Conservation (phyloP, 1,140 invertebrate genomes). For the Bombyx mandarina region DNA sequence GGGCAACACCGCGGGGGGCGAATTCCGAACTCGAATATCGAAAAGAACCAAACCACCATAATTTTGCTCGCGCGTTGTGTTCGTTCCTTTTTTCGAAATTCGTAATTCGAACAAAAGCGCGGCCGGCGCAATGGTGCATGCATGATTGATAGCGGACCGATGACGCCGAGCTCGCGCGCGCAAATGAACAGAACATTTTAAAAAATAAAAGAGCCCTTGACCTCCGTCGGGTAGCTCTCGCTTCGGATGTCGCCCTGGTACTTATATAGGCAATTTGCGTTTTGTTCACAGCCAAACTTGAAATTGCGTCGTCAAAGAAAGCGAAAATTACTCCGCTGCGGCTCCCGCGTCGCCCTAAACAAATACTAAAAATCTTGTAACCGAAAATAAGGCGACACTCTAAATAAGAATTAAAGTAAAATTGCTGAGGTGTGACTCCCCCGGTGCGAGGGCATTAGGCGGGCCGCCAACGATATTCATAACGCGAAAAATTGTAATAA, state of each 20-base stretch:
- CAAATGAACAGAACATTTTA: conserved; percentile 41
- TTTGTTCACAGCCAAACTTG: conserved; percentile 21
- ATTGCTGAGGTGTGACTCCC: conserved; percentile 65
- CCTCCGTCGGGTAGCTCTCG: conserved; percentile 17
- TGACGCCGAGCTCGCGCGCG: conserved; percentile 29
- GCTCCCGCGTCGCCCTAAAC: conserved; percentile 46
- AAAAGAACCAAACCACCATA: conserved; percentile 53
- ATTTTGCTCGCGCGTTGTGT: conserved; percentile 51
- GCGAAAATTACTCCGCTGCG: conserved; percentile 50
- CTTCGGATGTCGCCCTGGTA: conserved; percentile 5
- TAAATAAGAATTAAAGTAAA: conserved; percentile 69
- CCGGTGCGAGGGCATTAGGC: conserved; percentile 33
- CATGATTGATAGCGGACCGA: conserved; percentile 62
- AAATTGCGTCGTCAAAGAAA: conserved; percentile 43
- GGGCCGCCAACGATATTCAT: conserved; percentile 56
- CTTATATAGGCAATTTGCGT: conserved; percentile 42
- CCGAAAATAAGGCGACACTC: conserved; percentile 58
- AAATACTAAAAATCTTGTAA: conserved; percentile 68
- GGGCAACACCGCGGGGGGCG: conserved; percentile 35
- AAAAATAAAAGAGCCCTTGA: conserved; percentile 56
- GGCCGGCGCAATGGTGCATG: conserved; percentile 59
- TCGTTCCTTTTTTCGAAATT: conserved; percentile 63
- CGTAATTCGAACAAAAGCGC: conserved; percentile 63
- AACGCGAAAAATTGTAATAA: conserved; percentile 70
- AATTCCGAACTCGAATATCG: conserved; percentile 34